Percentiles rank a stretch among this genome's conserved stretches.
Evolutionary conservation across 2,888 invertebrate species (phyloP).

Genomic region (Automeris io): DNA sequence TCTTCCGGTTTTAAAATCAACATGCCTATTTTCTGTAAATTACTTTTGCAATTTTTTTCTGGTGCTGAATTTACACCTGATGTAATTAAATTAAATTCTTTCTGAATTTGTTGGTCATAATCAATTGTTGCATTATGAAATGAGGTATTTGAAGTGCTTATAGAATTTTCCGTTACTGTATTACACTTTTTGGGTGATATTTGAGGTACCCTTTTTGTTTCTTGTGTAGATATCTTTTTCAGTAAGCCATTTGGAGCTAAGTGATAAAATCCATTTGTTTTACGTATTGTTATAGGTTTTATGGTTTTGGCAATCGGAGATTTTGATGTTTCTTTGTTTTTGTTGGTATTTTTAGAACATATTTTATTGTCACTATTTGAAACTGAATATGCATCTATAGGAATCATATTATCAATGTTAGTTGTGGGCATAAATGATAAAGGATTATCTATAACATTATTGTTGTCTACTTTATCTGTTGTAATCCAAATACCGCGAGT

Average conservation of each 20-base stretch:
- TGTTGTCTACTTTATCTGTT: conserved; percentile 54
- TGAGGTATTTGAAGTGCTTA: neutral
- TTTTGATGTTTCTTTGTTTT: neutral
- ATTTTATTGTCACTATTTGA: neutral
- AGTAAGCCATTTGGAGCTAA: conserved; percentile 31
- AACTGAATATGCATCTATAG: conserved; percentile 18
- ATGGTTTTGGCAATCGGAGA: conserved; percentile 25
- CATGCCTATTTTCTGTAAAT: conserved; percentile 38
- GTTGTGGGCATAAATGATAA: conserved; percentile 42
- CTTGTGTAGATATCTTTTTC: conserved; percentile 16
- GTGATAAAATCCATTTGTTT: conserved; percentile 49
- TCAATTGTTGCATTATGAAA: neutral
- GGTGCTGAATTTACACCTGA: conserved; percentile 25
- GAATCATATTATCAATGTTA: conserved; percentile 17
- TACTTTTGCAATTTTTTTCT: conserved; percentile 11
- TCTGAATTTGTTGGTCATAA: neutral
- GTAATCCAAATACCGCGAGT: conserved; percentile 62
- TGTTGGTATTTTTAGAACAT: neutral
- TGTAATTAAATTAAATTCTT: conserved; percentile 11
- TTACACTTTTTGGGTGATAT: neutral
- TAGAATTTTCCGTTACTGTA: neutral
- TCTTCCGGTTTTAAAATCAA: conserved; percentile 64
- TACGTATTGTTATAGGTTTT: conserved; percentile 60
- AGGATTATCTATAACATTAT: conserved; percentile 56
- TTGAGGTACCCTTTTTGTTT: neutral